Percentiles rank a stretch among this genome's conserved stretches.
phyloP scores from a whole-genome alignment of 2,888 invertebrate genomes.

The Polymixis flavicincta region DNA sequence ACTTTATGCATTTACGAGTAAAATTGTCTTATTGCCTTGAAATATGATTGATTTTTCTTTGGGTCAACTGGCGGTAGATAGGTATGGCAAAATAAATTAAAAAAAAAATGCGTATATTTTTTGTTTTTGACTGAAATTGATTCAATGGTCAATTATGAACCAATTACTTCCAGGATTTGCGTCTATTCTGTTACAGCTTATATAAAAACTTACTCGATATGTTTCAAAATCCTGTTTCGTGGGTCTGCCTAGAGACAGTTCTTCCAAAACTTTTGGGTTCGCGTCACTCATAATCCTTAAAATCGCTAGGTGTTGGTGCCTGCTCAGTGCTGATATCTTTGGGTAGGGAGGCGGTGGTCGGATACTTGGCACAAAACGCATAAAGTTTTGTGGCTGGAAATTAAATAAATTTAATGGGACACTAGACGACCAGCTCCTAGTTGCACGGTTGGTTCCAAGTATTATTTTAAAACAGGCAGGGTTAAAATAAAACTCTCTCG shows the following conservation, averaged over 20 bases:
- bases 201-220: constrained; percentile 75
- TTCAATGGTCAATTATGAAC: no score
- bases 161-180: no score
- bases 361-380: constrained; percentile 75
- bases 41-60: no score
- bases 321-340: constrained; percentile 76
- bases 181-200: no score
- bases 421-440: background rate
- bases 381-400: constrained; percentile 65
- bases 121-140: no score
- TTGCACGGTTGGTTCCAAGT: constrained; percentile 60
- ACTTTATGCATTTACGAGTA: no score
- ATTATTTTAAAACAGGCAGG: background rate
- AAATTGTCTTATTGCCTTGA: no score
- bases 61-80: no score
- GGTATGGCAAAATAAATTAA: no score
- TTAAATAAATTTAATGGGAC: no score
- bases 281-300: constrained; percentile 77
- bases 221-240: constrained; percentile 72
- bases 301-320: constrained; percentile 75
- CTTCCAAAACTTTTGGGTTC: constrained; percentile 72
- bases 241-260: constrained; percentile 70
- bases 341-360: constrained; percentile 71
- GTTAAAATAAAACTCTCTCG: no score
- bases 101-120: no score